A percentile compares a stretch with the other conserved stretches of the same genome.
phyloP scores from a whole-genome alignment of 37 sponge, comb jelly and placozoan genomes.

The Agelas oroides region DNA sequence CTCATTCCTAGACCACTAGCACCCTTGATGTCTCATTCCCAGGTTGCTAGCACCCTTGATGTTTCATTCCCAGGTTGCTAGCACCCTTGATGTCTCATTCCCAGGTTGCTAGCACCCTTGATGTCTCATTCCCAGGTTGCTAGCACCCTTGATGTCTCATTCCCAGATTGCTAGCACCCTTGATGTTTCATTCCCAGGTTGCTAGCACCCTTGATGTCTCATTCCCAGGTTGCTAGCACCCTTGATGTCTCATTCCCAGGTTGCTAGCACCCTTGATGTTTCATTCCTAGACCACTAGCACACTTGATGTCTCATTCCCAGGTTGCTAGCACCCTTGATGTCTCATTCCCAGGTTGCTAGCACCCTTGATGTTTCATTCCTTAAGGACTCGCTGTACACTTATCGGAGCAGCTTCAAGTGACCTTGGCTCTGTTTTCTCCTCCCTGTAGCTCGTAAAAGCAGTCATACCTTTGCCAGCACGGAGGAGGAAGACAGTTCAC shows the following conservation, averaged over 20 bases:
- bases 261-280: background rate
- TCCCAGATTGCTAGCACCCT: too few species aligned
- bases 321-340: background rate
- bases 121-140: background rate
- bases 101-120: too few species aligned
- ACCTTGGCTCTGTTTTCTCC: background rate
- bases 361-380: too few species aligned
- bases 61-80: background rate
- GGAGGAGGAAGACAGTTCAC: conserved; percentile 49
- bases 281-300: background rate
- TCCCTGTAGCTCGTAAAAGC: conserved; percentile 68
- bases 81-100: background rate
- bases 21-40: too few species aligned
- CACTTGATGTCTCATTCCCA: background rate
- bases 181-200: background rate
- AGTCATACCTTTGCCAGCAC: conserved; percentile 64
- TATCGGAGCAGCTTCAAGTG: too few species aligned
- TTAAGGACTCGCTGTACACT: too few species aligned
- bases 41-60: too few species aligned
- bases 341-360: background rate
- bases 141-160: background rate
- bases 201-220: background rate
- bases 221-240: too few species aligned
- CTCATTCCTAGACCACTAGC: background rate
- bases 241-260: background rate